These are phyloP conservation scores for Urocynchramus pylzowi DNA, from an alignment of 2,113 vertebrate genomes.

Conservation along the genomic window DNA sequence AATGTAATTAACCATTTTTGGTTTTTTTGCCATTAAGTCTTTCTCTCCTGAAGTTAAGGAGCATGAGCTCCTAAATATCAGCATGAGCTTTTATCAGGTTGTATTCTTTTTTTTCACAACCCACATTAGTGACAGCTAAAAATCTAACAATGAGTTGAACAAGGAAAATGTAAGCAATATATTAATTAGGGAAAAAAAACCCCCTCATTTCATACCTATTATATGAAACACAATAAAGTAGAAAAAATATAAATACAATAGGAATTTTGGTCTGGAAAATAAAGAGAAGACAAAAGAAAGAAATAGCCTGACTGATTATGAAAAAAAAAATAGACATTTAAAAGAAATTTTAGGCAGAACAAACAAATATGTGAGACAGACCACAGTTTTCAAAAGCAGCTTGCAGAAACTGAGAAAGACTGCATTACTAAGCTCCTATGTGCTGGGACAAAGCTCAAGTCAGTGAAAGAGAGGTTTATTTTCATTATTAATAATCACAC, in stretches of 20 bases:
- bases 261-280: neutral
- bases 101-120: accelerated
- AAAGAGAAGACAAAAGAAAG: neutral
- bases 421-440: accelerated
- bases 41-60: neutral
- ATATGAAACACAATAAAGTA: neutral
- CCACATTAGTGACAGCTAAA: neutral
- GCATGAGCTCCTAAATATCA: neutral
- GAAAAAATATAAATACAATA: neutral
- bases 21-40: accelerated
- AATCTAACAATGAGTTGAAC: neutral
- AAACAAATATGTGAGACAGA: neutral
- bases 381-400: neutral
- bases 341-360: neutral
- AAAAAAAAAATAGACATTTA: neutral
- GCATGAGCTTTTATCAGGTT: neutral
- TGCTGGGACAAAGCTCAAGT: neutral
- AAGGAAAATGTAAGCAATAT: neutral
- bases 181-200: neutral
- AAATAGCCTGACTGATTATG: neutral
- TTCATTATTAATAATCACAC: neutral
- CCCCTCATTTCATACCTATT: neutral
- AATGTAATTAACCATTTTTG: neutral
- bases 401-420: neutral
- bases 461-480: neutral